These are phyloP conservation scores for Phasianus colchicus DNA, from an alignment of 2,113 vertebrate genomes.

Conservation along the genomic window DNA sequence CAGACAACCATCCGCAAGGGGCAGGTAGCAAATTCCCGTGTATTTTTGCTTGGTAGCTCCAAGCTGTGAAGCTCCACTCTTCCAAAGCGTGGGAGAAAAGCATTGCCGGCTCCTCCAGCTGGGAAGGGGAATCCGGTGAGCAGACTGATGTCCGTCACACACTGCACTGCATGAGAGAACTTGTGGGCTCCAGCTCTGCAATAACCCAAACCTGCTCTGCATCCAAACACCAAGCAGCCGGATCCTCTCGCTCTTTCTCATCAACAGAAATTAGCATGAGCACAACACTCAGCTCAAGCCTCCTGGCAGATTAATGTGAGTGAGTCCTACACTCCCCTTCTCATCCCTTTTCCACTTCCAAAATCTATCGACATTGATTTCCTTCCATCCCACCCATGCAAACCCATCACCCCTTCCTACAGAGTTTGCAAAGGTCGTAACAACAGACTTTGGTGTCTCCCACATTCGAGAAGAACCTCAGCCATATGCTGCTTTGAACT, in stretches of 20 bases:
- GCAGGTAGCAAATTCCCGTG: not conserved
- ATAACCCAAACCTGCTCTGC: not conserved
- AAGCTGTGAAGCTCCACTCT: not conserved
- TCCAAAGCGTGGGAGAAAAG: not conserved
- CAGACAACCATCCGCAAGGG: not conserved
- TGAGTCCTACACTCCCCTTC: not conserved
- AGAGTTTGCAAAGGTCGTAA: not conserved
- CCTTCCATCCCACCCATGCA: not conserved
- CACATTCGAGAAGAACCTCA: not conserved
- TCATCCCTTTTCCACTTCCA: not conserved
- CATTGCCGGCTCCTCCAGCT: fast-evolving
- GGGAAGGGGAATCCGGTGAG: not conserved
- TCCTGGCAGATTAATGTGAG: not conserved
- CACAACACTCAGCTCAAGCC: not conserved
- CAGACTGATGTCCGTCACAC: not conserved
- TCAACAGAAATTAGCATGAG: not conserved
- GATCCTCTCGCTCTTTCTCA: not conserved
- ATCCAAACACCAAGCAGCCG: not conserved
- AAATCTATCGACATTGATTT: not conserved
- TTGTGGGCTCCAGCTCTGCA: not conserved
- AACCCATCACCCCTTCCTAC: not conserved
- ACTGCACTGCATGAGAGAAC: not conserved
- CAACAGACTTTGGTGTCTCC: not conserved
- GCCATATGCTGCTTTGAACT: not conserved
- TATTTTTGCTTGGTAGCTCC: not conserved